A percentile compares a stretch with the other conserved stretches of the same genome.
phyloP scores from a whole-genome alignment of 1,140 invertebrate genomes.

The Bombus impatiens region DNA sequence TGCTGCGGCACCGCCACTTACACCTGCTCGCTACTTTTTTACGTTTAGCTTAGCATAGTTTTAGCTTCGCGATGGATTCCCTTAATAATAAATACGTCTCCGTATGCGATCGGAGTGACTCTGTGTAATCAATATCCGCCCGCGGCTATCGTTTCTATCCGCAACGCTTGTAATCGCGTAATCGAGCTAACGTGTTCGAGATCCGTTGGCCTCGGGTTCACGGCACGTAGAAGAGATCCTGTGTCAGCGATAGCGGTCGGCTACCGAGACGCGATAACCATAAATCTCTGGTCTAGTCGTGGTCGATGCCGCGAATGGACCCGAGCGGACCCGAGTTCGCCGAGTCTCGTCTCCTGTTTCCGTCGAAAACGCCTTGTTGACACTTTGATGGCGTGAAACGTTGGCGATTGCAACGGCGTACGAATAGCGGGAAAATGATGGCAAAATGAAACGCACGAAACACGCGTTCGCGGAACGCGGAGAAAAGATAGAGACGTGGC shows the following conservation, averaged over 20 bases:
- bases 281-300: neutral
- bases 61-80: too few relatives aligned
- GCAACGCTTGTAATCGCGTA: neutral
- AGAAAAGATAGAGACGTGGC: too few relatives aligned
- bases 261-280: neutral
- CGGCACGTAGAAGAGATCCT: constrained; percentile 29
- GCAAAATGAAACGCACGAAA: too few relatives aligned
- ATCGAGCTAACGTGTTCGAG: constrained; percentile 10
- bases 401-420: too few relatives aligned
- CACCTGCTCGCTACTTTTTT: too few relatives aligned
- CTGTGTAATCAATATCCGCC: neutral
- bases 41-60: too few relatives aligned
- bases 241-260: constrained; percentile 16
- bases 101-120: neutral
- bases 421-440: too few relatives aligned
- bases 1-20: too few relatives aligned
- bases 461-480: too few relatives aligned
- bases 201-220: constrained; percentile 8
- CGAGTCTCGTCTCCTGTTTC: neutral
- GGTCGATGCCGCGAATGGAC: neutral
- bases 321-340: neutral
- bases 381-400: too few relatives aligned
- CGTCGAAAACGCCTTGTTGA: constrained; percentile 56
- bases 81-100: constrained; percentile 34
- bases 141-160: neutral